A percentile compares a stretch with the other conserved stretches of the same genome.
Conservation (phyloP, 2,888 invertebrate species). For the Microctonus brassicae region DNA sequence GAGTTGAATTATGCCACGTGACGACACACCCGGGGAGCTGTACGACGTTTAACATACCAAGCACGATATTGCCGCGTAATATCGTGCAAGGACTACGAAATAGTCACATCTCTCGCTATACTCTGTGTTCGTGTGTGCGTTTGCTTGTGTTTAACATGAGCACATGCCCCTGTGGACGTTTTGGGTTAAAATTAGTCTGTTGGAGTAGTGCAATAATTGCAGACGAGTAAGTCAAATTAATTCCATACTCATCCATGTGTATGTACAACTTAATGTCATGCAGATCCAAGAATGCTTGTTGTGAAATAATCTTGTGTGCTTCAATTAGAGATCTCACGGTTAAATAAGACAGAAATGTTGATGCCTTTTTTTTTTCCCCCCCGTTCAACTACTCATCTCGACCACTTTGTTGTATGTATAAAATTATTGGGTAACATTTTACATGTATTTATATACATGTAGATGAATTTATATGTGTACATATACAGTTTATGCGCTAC, state of each 20-base stretch:
- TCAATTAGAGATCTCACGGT: constrained; percentile 34
- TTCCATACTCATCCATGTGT: constrained; percentile 12
- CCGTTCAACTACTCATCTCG: not conserved
- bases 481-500: no score
- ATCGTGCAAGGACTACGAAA: constrained; percentile 31
- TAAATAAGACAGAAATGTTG: constrained; percentile 1
- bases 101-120: constrained; percentile 25
- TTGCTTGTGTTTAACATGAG: not conserved
- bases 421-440: not conserved
- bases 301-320: constrained; percentile 25
- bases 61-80: constrained; percentile 21
- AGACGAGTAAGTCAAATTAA: constrained; percentile 18
- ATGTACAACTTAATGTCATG: not conserved
- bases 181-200: constrained; percentile 16
- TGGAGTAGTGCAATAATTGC: constrained; percentile 20
- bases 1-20: constrained; percentile 20
- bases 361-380: not conserved
- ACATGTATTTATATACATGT: no score
- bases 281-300: constrained; percentile 19
- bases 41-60: constrained; percentile 19
- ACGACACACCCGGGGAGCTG: constrained; percentile 17
- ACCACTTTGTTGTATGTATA: not conserved
- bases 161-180: not conserved
- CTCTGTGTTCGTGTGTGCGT: not conserved
- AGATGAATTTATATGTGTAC: no score